phyloP scores from a whole-genome alignment of 2,113 vertebrate species.

The Cariama cristata region DNA sequence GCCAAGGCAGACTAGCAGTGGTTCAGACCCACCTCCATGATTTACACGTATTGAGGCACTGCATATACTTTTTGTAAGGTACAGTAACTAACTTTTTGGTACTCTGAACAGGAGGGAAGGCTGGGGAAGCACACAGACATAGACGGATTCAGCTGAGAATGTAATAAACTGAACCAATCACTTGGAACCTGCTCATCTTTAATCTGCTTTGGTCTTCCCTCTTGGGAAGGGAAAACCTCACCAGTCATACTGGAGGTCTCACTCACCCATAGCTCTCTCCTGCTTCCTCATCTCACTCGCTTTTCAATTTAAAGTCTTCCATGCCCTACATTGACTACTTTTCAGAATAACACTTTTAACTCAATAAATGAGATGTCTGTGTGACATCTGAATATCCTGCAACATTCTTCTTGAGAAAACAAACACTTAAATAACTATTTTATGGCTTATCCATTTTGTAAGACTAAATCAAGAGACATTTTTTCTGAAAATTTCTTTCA shows the following conservation, averaged over 20 bases:
- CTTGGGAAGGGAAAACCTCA: not conserved
- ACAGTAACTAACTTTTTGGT: constrained; percentile 26
- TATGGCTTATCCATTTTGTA: not conserved
- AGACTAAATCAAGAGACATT: not conserved
- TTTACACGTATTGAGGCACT: not conserved
- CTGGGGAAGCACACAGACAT: not conserved
- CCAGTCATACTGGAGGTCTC: not conserved
- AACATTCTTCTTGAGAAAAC: not conserved
- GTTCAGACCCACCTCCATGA: not conserved
- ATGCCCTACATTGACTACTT: not conserved
- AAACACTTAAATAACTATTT: not conserved
- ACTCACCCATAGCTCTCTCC: not conserved
- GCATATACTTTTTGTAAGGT: not conserved
- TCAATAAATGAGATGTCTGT: not conserved
- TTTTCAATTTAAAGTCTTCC: not conserved
- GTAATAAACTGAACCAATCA: constrained; percentile 29
- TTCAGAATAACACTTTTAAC: not conserved
- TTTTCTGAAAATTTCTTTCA: not conserved
- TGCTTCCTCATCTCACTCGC: not conserved
- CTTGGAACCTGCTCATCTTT: constrained; percentile 18
- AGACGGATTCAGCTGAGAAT: not conserved
- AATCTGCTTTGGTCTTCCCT: not conserved
- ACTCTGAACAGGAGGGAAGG: not conserved
- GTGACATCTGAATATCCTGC: not conserved
- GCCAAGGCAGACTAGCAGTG: not conserved